Conservation (phyloP, 2,888 invertebrate species). For the Folsomia manolachei region DNA sequence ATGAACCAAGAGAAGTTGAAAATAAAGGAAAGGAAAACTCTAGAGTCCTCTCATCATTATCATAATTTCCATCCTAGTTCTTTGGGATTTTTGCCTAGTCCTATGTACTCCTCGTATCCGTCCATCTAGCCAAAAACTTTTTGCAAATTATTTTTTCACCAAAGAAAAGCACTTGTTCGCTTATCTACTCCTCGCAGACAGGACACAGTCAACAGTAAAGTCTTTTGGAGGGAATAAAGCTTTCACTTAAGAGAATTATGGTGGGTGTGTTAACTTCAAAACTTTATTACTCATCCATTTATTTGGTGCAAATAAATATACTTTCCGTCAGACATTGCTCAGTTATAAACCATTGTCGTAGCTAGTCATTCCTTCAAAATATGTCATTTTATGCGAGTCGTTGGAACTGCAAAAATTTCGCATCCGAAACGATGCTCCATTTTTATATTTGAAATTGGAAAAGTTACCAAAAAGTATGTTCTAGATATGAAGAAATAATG, state of each 20-base stretch:
- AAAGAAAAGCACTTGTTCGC: not conserved
- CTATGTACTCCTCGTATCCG: too few species aligned
- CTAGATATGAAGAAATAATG: too few species aligned
- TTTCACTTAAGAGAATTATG: slow-evolving; percentile 4
- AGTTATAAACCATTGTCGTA: too few species aligned
- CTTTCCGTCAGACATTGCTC: too few species aligned
- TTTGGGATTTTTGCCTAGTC: too few species aligned
- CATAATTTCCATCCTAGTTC: slow-evolving; percentile 3
- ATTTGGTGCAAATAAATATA: too few species aligned
- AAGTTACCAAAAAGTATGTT: too few species aligned
- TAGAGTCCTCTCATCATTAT: slow-evolving; percentile 8
- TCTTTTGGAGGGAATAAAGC: not conserved
- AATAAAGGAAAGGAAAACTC: not conserved
- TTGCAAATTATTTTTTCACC: not conserved
- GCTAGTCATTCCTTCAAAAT: too few species aligned
- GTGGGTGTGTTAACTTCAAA: not conserved
- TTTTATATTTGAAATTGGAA: too few species aligned
- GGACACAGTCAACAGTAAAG: not conserved
- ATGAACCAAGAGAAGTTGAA: not conserved
- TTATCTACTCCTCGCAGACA: not conserved
- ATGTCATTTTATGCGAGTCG: not conserved
- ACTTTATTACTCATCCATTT: not conserved
- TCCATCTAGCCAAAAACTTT: not conserved
- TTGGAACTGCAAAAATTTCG: not conserved
- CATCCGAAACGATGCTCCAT: too few species aligned